A percentile compares a stretch with the other conserved stretches of the same genome.
These are phyloP conservation scores for Chionoecetes opilio DNA, from an alignment of 1,140 invertebrate genomes.

Conservation along the genomic window DNA sequence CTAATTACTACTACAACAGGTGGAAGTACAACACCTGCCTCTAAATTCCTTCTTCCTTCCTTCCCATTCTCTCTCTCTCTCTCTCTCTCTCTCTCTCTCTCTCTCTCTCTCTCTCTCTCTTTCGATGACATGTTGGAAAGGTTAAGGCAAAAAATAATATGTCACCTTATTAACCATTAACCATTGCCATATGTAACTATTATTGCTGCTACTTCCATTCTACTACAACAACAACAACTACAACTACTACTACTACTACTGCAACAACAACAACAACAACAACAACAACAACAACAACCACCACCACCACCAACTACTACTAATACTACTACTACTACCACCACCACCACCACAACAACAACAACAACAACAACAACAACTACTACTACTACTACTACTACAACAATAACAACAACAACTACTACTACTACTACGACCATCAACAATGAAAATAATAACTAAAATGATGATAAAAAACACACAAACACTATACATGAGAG, in stretches of 20 bases:
- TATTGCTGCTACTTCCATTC: too few relatives aligned
- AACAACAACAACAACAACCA: too few relatives aligned
- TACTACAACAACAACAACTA: too few relatives aligned
- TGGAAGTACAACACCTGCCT: not conserved
- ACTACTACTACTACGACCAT: not conserved
- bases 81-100: slow-evolving; percentile 5
- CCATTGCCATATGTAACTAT: too few relatives aligned
- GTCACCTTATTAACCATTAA: too few relatives aligned
- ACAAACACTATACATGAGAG: not conserved
- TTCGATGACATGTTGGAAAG: too few relatives aligned
- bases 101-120: too few relatives aligned
- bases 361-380: not conserved
- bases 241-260: too few relatives aligned
- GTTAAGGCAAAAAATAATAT: too few relatives aligned
- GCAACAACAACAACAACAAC: too few relatives aligned
- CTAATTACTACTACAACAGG: not conserved
- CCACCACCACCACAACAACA: not conserved
- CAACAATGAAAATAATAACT: not conserved
- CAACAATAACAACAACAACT: not conserved
- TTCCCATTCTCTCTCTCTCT: not conserved
- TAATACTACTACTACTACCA: not conserved
- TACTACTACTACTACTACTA: slow-evolving; percentile 30
- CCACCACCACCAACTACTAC: too few relatives aligned
- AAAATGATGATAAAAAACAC: too few relatives aligned
- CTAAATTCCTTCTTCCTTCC: not conserved